A percentile compares a stretch with the other conserved stretches of the same genome.
Conservation (phyloP, 1,140 invertebrate species). For the Choristoneura fumiferana region DNA sequence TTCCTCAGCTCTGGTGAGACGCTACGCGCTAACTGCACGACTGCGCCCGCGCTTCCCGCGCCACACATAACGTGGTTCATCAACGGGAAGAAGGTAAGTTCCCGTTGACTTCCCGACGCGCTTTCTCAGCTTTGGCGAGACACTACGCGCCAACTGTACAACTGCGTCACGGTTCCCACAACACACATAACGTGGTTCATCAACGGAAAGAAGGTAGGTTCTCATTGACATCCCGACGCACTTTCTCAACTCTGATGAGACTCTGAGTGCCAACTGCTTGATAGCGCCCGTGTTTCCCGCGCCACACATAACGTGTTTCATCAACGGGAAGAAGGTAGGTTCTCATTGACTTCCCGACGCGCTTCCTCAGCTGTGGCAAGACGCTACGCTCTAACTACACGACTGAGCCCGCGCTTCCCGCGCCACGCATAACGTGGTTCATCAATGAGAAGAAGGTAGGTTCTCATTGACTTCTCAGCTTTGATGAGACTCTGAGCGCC, state of each 20-base stretch:
- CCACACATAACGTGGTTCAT: slow-evolving; percentile 91
- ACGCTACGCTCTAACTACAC: slow-evolving; percentile 88
- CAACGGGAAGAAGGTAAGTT: slow-evolving; percentile 86
- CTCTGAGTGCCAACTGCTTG: slow-evolving; percentile 87
- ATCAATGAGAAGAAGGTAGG: slow-evolving; percentile 89
- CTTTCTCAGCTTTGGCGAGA: slow-evolving; percentile 85
- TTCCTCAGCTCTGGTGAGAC: slow-evolving; percentile 86
- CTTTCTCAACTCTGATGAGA: slow-evolving; percentile 85
- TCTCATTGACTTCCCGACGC: slow-evolving; percentile 84
- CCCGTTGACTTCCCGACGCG: slow-evolving; percentile 84
- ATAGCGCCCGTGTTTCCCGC: slow-evolving; percentile 86
- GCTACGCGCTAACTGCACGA: slow-evolving; percentile 88
- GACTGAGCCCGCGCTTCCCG: slow-evolving; percentile 84
- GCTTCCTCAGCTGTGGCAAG: slow-evolving; percentile 85
- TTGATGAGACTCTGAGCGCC: slow-evolving; percentile 87
- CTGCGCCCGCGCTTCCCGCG: slow-evolving; percentile 85
- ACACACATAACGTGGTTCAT: slow-evolving; percentile 91
- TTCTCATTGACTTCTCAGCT: slow-evolving; percentile 82
- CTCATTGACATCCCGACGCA: slow-evolving; percentile 84
- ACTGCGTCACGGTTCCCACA: slow-evolving; percentile 85
- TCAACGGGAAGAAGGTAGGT: slow-evolving; percentile 88
- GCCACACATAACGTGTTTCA: slow-evolving; percentile 90
- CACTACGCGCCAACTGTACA: slow-evolving; percentile 87
- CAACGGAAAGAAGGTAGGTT: slow-evolving; percentile 86
- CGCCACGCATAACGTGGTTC: slow-evolving; percentile 90